phyloP scores from a whole-genome alignment of 2,113 vertebrate genomes.

The Pteronura brasiliensis region DNA sequence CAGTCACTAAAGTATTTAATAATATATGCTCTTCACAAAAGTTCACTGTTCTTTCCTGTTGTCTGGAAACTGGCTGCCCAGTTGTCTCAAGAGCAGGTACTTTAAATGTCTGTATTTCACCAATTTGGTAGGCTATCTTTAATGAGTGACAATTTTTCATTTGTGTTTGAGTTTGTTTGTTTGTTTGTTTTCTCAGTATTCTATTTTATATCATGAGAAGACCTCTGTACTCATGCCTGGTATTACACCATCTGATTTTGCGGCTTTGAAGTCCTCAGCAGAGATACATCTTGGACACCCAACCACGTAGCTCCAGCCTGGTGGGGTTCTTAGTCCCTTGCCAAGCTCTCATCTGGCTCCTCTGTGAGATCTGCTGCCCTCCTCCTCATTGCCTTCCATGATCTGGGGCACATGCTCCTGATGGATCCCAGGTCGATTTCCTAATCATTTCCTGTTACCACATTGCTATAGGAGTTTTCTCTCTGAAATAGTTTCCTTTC shows the following conservation, averaged over 20 bases:
- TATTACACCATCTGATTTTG: accelerated
- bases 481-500: neutral
- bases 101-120: neutral
- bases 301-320: neutral
- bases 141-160: neutral
- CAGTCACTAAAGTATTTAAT: neutral
- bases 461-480: neutral
- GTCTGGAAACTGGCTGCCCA: neutral
- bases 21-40: neutral
- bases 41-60: neutral
- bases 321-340: neutral
- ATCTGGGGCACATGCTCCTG: neutral
- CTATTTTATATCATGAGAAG: neutral
- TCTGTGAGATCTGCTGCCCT: neutral
- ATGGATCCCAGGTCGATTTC: neutral
- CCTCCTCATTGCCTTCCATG: neutral
- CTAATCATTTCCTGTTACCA: neutral
- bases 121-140: neutral
- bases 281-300: neutral
- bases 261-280: neutral
- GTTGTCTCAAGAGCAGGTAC: neutral
- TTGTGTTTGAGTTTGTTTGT: neutral
- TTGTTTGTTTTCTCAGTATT: neutral
- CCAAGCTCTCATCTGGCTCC: neutral
- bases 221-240: too few species aligned